Percentiles rank a stretch among this genome's conserved stretches.
phyloP scores from a whole-genome alignment of 2,113 vertebrate species.

The Amphilophus citrinellus region DNA sequence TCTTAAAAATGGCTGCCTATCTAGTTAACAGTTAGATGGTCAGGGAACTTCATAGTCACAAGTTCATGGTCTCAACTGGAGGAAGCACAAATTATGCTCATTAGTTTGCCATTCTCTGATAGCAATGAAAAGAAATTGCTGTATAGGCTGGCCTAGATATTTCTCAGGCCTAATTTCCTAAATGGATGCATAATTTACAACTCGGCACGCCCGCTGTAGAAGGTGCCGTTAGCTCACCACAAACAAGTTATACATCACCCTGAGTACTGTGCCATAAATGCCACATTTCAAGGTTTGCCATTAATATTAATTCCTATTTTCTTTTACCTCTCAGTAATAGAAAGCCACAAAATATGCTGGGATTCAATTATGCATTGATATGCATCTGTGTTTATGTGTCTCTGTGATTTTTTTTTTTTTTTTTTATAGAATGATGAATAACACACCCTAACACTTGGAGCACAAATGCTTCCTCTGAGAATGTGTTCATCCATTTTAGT shows the following conservation, averaged over 20 bases:
- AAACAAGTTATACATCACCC: conserved; percentile 59
- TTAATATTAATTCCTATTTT: conserved; percentile 35
- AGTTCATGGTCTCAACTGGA: conserved; percentile 50
- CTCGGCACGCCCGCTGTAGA: conserved; percentile 5
- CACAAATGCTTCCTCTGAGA: not conserved
- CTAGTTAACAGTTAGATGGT: conserved; percentile 36
- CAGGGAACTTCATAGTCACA: conserved; percentile 44
- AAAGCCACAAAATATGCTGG: not conserved
- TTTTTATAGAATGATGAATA: not conserved
- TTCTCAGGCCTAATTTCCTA: conserved; percentile 55
- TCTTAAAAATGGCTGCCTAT: conserved; percentile 41
- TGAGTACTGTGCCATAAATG: conserved; percentile 22
- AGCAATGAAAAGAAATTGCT: conserved; percentile 46
- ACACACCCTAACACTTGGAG: not conserved
- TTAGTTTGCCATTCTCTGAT: conserved; percentile 51
- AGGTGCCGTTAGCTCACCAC: conserved; percentile 26
- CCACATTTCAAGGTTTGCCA: conserved; percentile 24
- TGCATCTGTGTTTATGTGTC: not conserved
- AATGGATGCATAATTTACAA: conserved; percentile 64
- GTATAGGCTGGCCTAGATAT: conserved; percentile 52
- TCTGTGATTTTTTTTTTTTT: not conserved
- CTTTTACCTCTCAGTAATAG: conserved; percentile 21
- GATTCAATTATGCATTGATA: conserved; percentile 2
- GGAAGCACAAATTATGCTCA: conserved; percentile 33
- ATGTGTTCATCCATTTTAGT: conserved; percentile 8